These are phyloP conservation scores for Deilephila elpenor DNA, from an alignment of 2,888 invertebrate genomes.

Conservation along the genomic window DNA sequence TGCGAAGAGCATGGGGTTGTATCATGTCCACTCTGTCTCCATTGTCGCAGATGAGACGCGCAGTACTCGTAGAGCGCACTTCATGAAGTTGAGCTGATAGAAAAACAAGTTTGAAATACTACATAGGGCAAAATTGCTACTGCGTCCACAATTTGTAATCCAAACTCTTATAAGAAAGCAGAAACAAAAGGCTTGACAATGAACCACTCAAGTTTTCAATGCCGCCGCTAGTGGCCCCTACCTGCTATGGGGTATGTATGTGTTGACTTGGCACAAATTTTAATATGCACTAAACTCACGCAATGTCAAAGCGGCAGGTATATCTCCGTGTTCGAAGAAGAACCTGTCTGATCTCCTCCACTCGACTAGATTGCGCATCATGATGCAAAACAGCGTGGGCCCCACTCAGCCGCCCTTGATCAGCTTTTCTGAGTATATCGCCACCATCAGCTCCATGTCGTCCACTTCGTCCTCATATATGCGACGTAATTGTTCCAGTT, in stretches of 20 bases:
- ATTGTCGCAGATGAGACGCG: constrained; percentile 90
- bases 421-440: constrained; percentile 50
- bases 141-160: too few species aligned
- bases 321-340: constrained; percentile 56
- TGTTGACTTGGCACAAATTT: too few species aligned
- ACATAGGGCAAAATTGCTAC: too few species aligned
- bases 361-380: constrained; percentile 47
- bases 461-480: constrained; percentile 50
- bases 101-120: neutral
- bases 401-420: constrained; percentile 44
- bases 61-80: constrained; percentile 87
- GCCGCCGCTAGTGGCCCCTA: too few species aligned
- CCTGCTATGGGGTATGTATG: too few species aligned
- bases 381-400: constrained; percentile 54
- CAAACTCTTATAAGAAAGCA: too few species aligned
- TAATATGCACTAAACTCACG: constrained; percentile 39
- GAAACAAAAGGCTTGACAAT: too few species aligned
- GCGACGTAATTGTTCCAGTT: constrained; percentile 50
- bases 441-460: constrained; percentile 54
- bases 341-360: constrained; percentile 52
- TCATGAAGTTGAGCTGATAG: constrained; percentile 57
- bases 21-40: constrained; percentile 85
- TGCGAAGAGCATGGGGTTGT: constrained; percentile 45
- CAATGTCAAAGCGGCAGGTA: constrained; percentile 47
- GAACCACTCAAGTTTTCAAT: too few species aligned